Base-by-base conservation (phyloP, 37 sponge, comb jelly and placozoan species). In the Halisarca cf. caerulea region DNA sequence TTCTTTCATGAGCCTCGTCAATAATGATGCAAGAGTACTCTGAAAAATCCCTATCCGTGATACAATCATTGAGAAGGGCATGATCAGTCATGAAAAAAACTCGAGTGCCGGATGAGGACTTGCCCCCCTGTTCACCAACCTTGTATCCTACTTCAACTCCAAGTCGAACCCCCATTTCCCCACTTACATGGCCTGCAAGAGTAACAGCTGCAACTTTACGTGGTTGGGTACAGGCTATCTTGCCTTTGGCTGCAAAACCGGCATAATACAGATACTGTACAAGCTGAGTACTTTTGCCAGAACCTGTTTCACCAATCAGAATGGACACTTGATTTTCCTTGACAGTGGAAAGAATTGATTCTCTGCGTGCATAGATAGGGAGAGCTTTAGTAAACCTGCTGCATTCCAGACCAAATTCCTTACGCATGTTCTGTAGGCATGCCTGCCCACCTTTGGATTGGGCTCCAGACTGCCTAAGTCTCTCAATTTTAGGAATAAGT, bases 271-370 rank as follows among this genome's bases (percentile, higher is more conserved):
- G 78, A 82, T 93, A 96, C 71, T 96, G 97, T 0, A 89, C 90
- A 11, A 96, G 37, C 80, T 96, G 97, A 24, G 97, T 96, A 78
- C 94, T 96, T 80, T 96, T 96, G 20, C 97, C 94, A 25, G 94
- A 96, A 0, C 96, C 96, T 47, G 96, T 92, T 84, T 92, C 93
- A n/a, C 89, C 93, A 80, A 90, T 86, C 9, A 96, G 82, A 77
- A 96, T 77, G 21, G 85, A 78, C 21, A 90, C 91, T 40, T 93
- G 77, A 2, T 74, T 37, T 21, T 40, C 25, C 2, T 32, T 8
- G 15, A 74, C 25, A 2, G 24, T 74, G 0, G 30, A 33, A 6
- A 74, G 15, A 23, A 74, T 74, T 40, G 36, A 41, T 2, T 18
- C n/a, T 7, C 45, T 74, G 21, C 77, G 8, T 25, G 77, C 77